Conservation (phyloP, 2,113 vertebrate genomes). For the Chitala chitala region DNA sequence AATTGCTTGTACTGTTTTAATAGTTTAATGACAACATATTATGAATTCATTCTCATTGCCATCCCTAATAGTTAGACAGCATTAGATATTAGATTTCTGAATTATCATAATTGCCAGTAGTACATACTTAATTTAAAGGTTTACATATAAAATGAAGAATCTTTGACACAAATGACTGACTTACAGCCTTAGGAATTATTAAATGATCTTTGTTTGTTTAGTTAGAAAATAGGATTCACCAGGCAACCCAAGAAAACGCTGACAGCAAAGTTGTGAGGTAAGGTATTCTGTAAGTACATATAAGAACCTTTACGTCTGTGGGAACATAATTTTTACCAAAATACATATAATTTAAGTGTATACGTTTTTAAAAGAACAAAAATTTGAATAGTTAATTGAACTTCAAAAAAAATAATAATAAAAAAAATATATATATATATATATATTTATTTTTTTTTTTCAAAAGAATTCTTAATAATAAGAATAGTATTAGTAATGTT, state of each 20-base stretch:
- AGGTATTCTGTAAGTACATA: not conserved
- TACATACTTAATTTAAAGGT: not conserved
- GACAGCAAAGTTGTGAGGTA: not conserved
- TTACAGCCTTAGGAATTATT: not conserved
- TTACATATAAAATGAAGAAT: not conserved
- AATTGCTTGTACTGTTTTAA: conserved; percentile 1
- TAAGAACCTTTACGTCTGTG: no score
- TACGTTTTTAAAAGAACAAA: no score
- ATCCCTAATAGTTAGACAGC: not conserved
- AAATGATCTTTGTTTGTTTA: not conserved
- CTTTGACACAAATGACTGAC: not conserved
- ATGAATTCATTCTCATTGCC: not conserved
- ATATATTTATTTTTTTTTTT: no score
- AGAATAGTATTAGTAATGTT: no score
- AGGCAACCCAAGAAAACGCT: not conserved
- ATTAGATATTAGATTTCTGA: not conserved
- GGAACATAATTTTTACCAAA: no score
- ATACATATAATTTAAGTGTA: no score
- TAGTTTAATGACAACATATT: not conserved
- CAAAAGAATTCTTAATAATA: no score
- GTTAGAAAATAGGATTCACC: not conserved
- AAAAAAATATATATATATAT: no score
- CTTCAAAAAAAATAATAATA: no score
- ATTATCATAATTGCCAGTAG: conserved; percentile 3
- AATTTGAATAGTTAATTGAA: no score